phyloP scores from a whole-genome alignment of 2,113 vertebrate genomes.

The Pao palembangensis region DNA sequence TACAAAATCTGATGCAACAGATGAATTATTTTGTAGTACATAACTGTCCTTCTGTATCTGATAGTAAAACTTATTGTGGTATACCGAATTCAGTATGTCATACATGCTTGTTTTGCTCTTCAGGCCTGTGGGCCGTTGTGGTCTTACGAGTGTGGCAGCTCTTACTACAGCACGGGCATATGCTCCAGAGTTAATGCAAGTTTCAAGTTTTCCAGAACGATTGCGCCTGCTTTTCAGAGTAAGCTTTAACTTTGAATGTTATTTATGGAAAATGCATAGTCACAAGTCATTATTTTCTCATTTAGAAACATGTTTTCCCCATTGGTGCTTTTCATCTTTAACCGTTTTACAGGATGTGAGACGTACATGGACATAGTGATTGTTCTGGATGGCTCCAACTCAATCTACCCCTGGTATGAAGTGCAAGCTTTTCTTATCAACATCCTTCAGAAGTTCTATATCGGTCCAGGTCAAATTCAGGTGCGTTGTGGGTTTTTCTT shows the following conservation, averaged over 20 bases:
- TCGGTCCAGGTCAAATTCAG: slow-evolving; percentile 96
- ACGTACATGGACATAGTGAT: slow-evolving; percentile 99
- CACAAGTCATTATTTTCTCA: slow-evolving; percentile 4
- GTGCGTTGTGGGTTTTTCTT: slow-evolving; percentile 62
- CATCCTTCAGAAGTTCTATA: slow-evolving; percentile 94
- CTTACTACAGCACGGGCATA: slow-evolving; percentile 96
- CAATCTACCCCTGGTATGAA: slow-evolving; percentile 97
- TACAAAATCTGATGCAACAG: not conserved
- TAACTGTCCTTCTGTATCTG: too few relatives aligned
- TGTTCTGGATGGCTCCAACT: slow-evolving; percentile 96
- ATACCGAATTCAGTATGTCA: not conserved
- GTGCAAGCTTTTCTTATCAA: slow-evolving; percentile 97
- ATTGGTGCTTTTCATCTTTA: not conserved
- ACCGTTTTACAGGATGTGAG: slow-evolving; percentile 83
- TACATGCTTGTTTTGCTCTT: slow-evolving; percentile 31
- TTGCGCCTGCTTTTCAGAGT: slow-evolving; percentile 95
- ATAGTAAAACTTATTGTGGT: not conserved
- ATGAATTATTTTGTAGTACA: too few relatives aligned
- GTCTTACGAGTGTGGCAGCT: slow-evolving; percentile 97
- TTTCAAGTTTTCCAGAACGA: slow-evolving; percentile 92
- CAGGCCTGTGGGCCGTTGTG: slow-evolving; percentile 96
- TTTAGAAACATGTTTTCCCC: slow-evolving; percentile 12
- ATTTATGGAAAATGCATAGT: not conserved
- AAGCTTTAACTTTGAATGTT: slow-evolving; percentile 28
- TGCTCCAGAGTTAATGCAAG: slow-evolving; percentile 90